Evolutionary conservation across 2,797 vertebrate species (phyloP), one percentile per base, ranked within the genome.

Genomic region (Sebastes iracundus): DNA sequence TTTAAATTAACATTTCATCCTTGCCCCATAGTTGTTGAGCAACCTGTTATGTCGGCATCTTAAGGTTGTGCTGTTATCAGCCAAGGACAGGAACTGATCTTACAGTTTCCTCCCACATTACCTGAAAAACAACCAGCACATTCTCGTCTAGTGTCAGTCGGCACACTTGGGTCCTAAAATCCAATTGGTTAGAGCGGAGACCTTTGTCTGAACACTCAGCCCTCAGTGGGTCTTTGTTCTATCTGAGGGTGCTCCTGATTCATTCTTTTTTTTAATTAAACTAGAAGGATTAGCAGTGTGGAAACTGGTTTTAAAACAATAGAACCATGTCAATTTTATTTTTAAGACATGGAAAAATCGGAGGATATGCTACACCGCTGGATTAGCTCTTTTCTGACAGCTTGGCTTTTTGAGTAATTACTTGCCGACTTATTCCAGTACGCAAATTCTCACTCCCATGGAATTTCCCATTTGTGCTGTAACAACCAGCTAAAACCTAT

Each of bases 401-500:
- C 73, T 60, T 72, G 74, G 77, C 69, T 88, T 90, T 86, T 87
- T 53, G 56, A 84, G 78, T 92, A 91, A 91, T 91, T 92, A 91
- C 87, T 83, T 72, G 63, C 85, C 6, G 75, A 84, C 65, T 88
- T 89, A 88, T 90, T 91, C 86, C 79, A 72, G 3, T 72, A 78
- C 89, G 83, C 72, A 90, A 88, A 92, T 91, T 89, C 71, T 72
- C 75, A 1, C 71, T 92, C 88, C 85, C 83, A 70, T 87, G 85
- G 72, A 90, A 88, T 81, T 90, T 81, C 80, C 53, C 72, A 85
- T 92, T 90, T 90, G 87, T 88, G 80, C 84, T 84, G 65, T 83
- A 90, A 92, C 86, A 86, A 88, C 80, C 86, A 74, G 80, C 81
- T 87, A 90, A 90, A 91, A 88, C 79, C 90, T 75, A 89, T 93